Base-by-base conservation (phyloP, 2,797 vertebrate genomes). In the Pangasius sanitwongsei region DNA sequence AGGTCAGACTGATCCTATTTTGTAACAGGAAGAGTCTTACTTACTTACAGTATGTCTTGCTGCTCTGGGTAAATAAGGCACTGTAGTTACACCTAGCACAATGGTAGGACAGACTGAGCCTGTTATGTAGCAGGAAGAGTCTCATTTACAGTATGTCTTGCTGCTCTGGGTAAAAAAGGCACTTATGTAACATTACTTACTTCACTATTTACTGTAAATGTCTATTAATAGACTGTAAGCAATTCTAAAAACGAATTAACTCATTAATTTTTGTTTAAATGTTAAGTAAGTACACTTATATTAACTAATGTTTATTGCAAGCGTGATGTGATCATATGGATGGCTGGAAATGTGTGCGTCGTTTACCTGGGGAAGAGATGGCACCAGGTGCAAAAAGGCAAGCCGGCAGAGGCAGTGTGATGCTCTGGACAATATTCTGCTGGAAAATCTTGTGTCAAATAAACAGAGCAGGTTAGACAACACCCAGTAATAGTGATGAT, bases 401-500 rank as follows among this genome's bases (percentile, higher is more conserved):
- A 44, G 44, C 44, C 6, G 44, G 6, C 6, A 6, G 41, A 44
- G 41, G 41, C 41, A 44, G 41, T 44, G 41, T 44, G 41, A 44
- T 44, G 0, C 41, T 44, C 41, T 44, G 41, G 41, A 44, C 41
- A 44, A 44, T 44, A 44, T 44, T 44, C 41, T 44, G 41, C 41
- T 44, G 41, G 41, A 44, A 44, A 44, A 44, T 44, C 44, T 44
- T 44, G 44, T 3, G 44, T 44, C 28, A 23, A 84, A 53, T 69
- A 53, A 69, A 84, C 44, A 84, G 44, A 65, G 61, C 25, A 84
- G 57, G 48, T 78, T 28, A 13, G 5, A 28, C 12, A 44, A 63
- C 59, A 44, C 23, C 37, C 59, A 59, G 44, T 34, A 50, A 69
- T 28, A 70, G 82, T 74, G 80, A 86, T 88, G 28, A 84, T 74